Evolutionary conservation across 1,140 invertebrate species (phyloP), one percentile per base, ranked within the genome.

Genomic region (Eueides isabella): DNA sequence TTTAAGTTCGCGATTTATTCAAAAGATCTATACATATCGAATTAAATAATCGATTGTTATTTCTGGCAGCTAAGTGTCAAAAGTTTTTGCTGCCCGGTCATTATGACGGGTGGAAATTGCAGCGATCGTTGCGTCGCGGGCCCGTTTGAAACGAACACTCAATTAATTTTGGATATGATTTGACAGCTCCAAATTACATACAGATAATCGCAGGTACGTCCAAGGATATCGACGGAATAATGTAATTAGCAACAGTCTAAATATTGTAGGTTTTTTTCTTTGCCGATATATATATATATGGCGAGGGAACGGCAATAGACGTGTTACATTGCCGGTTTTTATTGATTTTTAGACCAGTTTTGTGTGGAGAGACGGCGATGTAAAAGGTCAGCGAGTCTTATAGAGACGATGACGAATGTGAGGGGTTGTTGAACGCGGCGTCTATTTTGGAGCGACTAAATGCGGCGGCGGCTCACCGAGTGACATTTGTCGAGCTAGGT

Each of bases 381-480:
- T 86, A 90, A 84, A 80, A 81, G 80, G 85, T 82, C 80, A 81
- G 82, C 78, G 73, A 69, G 77, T 61, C 67, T 66, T 78, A 63
- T 80, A 76, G 76, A 70, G 74, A 80, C 74, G 81, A 86, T 90
- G 90, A 92, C 90, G 90, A 91, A 90, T 89, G 85, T 83, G 78
- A 91, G 87, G 85, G 90, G 91, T 92, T 92, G 90, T 83, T 88
- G 91, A 92, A 92, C 91, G 91, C 88, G 80, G 81, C 76, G 71
- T 89, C 91, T 93, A 93, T 93, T 93, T 93, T 76, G 85, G 89
- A 90, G 82, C 88, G 85, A 86, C 89, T 92, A 92, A 90, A 92
- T 86, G 82, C 83, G 85, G 85, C 85, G 75, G 71, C 83, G 76
- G 85, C 84, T 86, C 87, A 90, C 88, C 89, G 87, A 91, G 84